Percentiles rank a stretch among this genome's conserved stretches.
Conservation (phyloP, 2,797 vertebrate species). For the Euthynnus affinis region DNA sequence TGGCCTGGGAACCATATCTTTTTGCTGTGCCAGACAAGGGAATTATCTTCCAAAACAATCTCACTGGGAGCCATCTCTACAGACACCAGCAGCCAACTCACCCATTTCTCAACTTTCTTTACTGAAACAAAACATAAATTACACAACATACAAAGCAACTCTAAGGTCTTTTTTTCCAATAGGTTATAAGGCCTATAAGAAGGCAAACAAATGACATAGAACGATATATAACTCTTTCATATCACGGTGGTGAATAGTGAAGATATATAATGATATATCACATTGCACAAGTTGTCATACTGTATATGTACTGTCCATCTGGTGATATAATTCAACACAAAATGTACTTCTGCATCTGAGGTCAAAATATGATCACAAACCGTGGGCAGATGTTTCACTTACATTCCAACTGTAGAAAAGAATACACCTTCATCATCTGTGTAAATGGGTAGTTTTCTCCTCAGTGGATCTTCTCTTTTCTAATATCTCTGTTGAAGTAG, state of each 20-base stretch:
- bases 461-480: constrained; percentile 35
- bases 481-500: constrained; percentile 30
- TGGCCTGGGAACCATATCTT: constrained; percentile 80
- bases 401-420: constrained; percentile 77
- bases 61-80: constrained; percentile 76
- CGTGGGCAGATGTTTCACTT: constrained; percentile 69
- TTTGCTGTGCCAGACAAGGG: constrained; percentile 71
- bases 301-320: constrained; percentile 77
- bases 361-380: constrained; percentile 72
- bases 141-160: constrained; percentile 81
- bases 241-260: constrained; percentile 79
- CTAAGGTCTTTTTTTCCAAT: constrained; percentile 74
- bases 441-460: constrained; percentile 23
- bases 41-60: constrained; percentile 72
- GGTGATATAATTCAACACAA: constrained; percentile 75
- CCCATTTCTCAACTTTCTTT: constrained; percentile 77
- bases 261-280: constrained; percentile 81
- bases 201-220: constrained; percentile 83
- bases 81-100: constrained; percentile 81
- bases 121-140: constrained; percentile 82
- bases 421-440: constrained; percentile 55
- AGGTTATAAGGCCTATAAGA: constrained; percentile 81
- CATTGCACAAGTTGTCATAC: constrained; percentile 83
- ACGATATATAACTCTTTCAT: constrained; percentile 81
- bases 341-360: constrained; percentile 68